phyloP scores from a whole-genome alignment of 2,113 vertebrate species.

The Leiothrix lutea region DNA sequence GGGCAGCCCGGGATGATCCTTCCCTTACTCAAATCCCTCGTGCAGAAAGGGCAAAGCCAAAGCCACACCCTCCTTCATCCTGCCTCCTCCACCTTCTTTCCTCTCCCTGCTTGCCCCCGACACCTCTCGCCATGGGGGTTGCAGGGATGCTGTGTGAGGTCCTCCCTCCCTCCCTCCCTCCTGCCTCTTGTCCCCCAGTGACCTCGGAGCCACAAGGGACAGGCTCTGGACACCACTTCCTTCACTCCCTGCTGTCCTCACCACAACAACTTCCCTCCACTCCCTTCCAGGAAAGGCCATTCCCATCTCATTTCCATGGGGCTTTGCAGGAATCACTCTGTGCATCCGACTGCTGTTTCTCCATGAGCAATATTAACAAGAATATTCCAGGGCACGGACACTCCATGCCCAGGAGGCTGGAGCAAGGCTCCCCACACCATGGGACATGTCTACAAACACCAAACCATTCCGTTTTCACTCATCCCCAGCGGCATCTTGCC shows the following conservation, averaged over 20 bases:
- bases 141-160: neutral
- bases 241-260: neutral
- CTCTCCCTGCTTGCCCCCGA: neutral
- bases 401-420: neutral
- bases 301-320: neutral
- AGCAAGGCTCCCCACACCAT: neutral
- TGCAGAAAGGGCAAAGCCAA: neutral
- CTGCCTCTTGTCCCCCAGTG: neutral
- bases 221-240: neutral
- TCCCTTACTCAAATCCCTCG: fast-evolving
- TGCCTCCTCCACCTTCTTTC: neutral
- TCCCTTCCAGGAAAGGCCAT: neutral
- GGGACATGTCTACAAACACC: neutral
- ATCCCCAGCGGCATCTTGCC: neutral
- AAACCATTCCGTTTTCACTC: fast-evolving
- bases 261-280: neutral
- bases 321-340: neutral
- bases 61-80: neutral
- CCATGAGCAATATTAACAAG: fast-evolving
- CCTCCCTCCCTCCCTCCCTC: fast-evolving
- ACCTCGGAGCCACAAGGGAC: neutral
- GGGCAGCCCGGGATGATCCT: neutral
- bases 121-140: neutral
- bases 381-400: neutral
- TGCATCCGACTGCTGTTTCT: neutral